Evolutionary conservation across 2,888 invertebrate genomes (phyloP), one percentile per base, ranked within the genome.

Genomic region (Limnephilus auricula): DNA sequence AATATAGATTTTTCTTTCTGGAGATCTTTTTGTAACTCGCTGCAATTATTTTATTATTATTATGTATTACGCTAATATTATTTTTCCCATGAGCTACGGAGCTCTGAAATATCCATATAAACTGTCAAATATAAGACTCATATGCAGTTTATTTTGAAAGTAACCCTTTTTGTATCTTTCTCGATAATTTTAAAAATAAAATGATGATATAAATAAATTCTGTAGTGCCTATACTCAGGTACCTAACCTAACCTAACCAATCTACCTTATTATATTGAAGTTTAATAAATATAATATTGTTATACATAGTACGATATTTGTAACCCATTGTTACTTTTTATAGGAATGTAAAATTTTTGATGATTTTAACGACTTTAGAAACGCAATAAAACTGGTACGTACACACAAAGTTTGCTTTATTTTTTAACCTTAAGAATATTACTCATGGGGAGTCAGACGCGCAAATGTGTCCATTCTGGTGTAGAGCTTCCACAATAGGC

Each of bases 191-290:
- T 85, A 10, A n/a, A 25, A 25, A 83, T 32, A 32, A 34, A 37
- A 25, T 65, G 65, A 25, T 25, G 18, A 65, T n/a, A 65, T 65
- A 84, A 85, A 45, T 85, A 85, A 85, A 83, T 83, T 83, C 34
- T n/a, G 32, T 78, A 79, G 87, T 88, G 87, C 87, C 87, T 88
- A 78, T 78, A 88, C 87, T 78, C 25, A 34, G 87, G 87, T 88
- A 88, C 87, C 87, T 88, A 88, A 34, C 50, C 84, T 31, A 40
- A 85, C 9, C 40, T 86, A 88, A 65, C 87, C 32, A 9, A 88
- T 88, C 32, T 83, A 83, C 83, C 83, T 83, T 83, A 32, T 80
- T 32, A 25, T 34, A 83, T 83, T 34, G 83, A 34, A 83, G 32
- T 31, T 83, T 83, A 37, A 32, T 32, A 83, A 83, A 15, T 83